Percentiles rank a stretch among this genome's conserved stretches.
Conservation (phyloP, 2,888 invertebrate species). For the Hartigia nigra region DNA sequence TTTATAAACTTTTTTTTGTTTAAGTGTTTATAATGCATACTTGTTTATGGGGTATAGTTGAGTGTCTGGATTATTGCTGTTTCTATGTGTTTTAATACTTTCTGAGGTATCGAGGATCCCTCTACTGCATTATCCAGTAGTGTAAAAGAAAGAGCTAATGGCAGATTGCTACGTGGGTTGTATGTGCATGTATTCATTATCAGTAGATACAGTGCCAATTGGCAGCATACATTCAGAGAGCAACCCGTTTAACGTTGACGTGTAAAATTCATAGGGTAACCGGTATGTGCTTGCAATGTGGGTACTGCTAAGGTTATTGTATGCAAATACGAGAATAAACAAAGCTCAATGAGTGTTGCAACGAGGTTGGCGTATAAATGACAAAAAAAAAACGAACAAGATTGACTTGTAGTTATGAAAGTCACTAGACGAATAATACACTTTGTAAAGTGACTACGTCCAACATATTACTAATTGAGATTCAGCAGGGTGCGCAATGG, state of each 20-base stretch:
- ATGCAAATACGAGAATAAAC: conserved; percentile 2
- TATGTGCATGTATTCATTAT: background rate
- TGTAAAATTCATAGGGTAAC: background rate
- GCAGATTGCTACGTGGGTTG: background rate
- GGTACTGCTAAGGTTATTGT: background rate
- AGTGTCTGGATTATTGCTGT: no score
- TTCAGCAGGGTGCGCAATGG: conserved; percentile 61
- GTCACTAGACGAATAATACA: background rate
- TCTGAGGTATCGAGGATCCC: background rate
- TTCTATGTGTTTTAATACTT: background rate
- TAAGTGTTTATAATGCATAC: no score
- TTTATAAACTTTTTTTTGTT: no score
- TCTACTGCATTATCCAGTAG: background rate
- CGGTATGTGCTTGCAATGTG: background rate
- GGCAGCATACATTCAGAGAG: background rate
- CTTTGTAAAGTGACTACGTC: background rate
- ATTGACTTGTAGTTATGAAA: background rate
- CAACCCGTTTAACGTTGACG: background rate
- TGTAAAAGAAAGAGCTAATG: background rate
- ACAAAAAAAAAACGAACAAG: background rate
- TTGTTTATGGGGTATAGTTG: no score
- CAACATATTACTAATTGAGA: conserved; percentile 59
- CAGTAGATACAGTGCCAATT: background rate
- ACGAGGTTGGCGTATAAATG: background rate
- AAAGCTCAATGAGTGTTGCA: background rate